Conservation (phyloP, 2,797 vertebrate genomes). For the Peromyscus eremicus region DNA sequence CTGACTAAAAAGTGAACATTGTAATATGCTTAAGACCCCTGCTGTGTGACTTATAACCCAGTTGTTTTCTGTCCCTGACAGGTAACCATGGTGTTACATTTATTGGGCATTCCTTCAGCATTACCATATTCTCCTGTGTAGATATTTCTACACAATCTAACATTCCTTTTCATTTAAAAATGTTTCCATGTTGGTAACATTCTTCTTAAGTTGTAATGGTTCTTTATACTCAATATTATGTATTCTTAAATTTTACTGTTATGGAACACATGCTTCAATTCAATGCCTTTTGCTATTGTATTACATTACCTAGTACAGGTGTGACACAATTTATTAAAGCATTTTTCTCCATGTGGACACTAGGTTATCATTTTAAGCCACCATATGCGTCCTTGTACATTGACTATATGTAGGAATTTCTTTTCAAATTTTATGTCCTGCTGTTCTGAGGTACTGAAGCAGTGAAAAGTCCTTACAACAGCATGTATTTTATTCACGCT, state of each 20-base stretch:
- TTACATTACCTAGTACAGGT: constrained; percentile 28
- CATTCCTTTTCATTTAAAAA: background rate
- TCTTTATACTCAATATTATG: background rate
- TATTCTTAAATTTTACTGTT: constrained; percentile 34
- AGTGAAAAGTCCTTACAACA: constrained; percentile 54
- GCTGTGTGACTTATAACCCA: background rate
- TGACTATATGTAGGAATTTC: constrained; percentile 3
- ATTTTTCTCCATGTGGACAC: constrained; percentile 37
- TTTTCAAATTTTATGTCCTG: constrained; percentile 65
- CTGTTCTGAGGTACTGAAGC: constrained; percentile 44
- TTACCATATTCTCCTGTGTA: constrained; percentile 24
- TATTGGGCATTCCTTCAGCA: background rate
- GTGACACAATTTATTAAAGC: constrained; percentile 13
- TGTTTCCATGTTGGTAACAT: background rate
- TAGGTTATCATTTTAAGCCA: constrained; percentile 48
- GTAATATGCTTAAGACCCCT: background rate
- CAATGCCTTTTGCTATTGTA: background rate
- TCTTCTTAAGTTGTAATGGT: background rate
- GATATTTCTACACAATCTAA: constrained; percentile 31
- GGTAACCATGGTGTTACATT: background rate
- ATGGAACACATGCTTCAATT: background rate
- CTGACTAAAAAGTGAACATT: constrained; percentile 6
- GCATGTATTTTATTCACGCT: constrained; percentile 67
- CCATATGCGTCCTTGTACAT: constrained; percentile 12
- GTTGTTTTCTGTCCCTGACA: constrained; percentile 25